Base-by-base conservation (phyloP, 2,797 vertebrate species). In the Pteronotus mesoamericanus region DNA sequence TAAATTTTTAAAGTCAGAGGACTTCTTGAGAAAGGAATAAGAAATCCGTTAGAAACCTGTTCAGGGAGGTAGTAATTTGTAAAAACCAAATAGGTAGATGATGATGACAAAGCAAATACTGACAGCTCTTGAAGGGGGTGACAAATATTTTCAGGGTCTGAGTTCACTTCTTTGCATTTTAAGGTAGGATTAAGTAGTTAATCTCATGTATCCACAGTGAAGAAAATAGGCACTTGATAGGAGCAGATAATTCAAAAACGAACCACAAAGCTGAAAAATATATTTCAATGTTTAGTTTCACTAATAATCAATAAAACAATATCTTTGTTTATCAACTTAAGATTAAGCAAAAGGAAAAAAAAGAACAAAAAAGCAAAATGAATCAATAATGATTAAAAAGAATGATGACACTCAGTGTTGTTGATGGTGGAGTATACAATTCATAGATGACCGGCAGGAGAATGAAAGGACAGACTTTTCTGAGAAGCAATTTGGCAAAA, bases 1-100 rank as follows among this genome's bases (percentile, higher is more conserved):
- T 78, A 82, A 87, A 55, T 61, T 89, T 91, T 51, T 22, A 75
- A 93, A 86, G 89, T 86, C 39, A 93, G 79, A 94, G 34, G 88
- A 72, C 69, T 84, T 95, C 42, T 75, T 69, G 24, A 59, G 61
- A 91, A 79, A 18, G 44, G 32, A 89, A 69, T 72, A 48, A 89
- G 87, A 94, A 26, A 79, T 11, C 66, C 94, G 79, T 95, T 57
- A 61, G 55, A 92, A 80, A 79, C 24, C 26, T 94, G 51, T 21
- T 88, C 11, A 51, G 74, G 57, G 46, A 96, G 32, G 61, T 91
- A 93, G 71, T 59, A 83, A 80, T 94, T 89, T 91, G 24, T 80
- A 82, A 64, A 94, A 89, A 59, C 44, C 61, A 75, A 86, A 74
- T 19, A 94, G 9, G 16, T 82, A 75, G 14, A 19, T 51, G 29